Conservation (phyloP, 2,888 invertebrate genomes). For the Plusia festucae region DNA sequence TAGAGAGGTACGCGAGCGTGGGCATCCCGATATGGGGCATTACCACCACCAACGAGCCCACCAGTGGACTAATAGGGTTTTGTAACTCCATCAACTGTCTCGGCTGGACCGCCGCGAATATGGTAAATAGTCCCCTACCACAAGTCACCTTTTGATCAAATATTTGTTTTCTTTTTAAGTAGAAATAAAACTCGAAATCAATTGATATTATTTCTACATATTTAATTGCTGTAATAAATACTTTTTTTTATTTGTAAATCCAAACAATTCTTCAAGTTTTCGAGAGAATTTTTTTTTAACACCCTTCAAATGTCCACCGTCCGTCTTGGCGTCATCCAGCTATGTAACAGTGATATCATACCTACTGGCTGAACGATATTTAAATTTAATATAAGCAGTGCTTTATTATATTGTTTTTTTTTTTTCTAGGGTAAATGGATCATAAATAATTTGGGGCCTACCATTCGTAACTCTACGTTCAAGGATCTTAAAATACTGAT, state of each 20-base stretch:
- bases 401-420: background rate
- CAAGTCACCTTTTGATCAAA: no score
- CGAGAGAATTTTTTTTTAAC: no score
- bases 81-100: slow-evolving; percentile 90
- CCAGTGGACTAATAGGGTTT: slow-evolving; percentile 87
- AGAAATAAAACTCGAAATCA: no score
- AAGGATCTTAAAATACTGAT: slow-evolving; percentile 91
- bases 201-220: no score
- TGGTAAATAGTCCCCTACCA: no score
- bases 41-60: slow-evolving; percentile 96
- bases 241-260: no score
- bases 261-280: no score
- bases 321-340: background rate
- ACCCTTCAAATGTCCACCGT: background rate
- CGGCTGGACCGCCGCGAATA: slow-evolving; percentile 91
- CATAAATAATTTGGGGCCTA: slow-evolving; percentile 92
- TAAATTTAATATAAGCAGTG: no score
- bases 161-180: no score
- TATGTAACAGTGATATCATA: background rate
- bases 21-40: slow-evolving; percentile 93
- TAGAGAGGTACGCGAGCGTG: slow-evolving; percentile 91
- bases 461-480: slow-evolving; percentile 89
- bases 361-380: no score
- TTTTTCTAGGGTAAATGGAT: slow-evolving; percentile 91
- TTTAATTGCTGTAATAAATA: no score